Evolutionary conservation across 1,140 invertebrate genomes (phyloP).

Genomic region (Brachionus rubens): DNA sequence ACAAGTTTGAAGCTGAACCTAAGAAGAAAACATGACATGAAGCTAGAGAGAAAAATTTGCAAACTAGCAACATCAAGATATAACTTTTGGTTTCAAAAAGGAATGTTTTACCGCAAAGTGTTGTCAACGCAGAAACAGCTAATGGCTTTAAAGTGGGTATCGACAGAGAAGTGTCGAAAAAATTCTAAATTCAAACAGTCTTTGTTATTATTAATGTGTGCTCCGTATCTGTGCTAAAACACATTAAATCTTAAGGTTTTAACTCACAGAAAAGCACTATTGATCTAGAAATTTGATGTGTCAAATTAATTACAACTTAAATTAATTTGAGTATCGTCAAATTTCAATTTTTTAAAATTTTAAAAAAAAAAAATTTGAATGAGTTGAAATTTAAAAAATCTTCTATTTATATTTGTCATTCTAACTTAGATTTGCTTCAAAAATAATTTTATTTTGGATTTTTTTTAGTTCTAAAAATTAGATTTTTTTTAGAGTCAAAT

Average conservation of each 20-base stretch:
- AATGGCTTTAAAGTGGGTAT: too few relatives aligned
- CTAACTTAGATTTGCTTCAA: slow-evolving; percentile 1
- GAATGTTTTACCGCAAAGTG: too few relatives aligned
- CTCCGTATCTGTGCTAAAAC: slow-evolving; percentile 37
- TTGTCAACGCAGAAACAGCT: too few relatives aligned
- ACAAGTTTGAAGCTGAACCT: too few relatives aligned
- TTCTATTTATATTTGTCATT: not conserved
- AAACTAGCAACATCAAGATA: too few relatives aligned
- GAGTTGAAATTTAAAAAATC: not conserved
- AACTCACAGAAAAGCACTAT: slow-evolving; percentile 16
- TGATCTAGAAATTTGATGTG: slow-evolving; percentile 34
- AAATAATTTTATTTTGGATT: not conserved
- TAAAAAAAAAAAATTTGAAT: not conserved
- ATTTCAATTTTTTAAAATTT: not conserved
- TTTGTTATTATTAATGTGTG: too few relatives aligned
- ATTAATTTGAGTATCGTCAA: slow-evolving; percentile 40
- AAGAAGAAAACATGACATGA: too few relatives aligned
- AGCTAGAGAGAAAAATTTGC: too few relatives aligned
- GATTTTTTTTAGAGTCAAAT: too few relatives aligned
- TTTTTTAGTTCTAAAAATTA: not conserved
- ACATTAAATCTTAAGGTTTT: slow-evolving; percentile 10
- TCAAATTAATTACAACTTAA: slow-evolving; percentile 40
- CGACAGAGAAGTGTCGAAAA: too few relatives aligned
- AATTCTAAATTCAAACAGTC: too few relatives aligned
- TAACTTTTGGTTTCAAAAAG: too few relatives aligned